Evolutionary conservation across 2,797 vertebrate species (phyloP).

Genomic region (Malurus leucopterus): DNA sequence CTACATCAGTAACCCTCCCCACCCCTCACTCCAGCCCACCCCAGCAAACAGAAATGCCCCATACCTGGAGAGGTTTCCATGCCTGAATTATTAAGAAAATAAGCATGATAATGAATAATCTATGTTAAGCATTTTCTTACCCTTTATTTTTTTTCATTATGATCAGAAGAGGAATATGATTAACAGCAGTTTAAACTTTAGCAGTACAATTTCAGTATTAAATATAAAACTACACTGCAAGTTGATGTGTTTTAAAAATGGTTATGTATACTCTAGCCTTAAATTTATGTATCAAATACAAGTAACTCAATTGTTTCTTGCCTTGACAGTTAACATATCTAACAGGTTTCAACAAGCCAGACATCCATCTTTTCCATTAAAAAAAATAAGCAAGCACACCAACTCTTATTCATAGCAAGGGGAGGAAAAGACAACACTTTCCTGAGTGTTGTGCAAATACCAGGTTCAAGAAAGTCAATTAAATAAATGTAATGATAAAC

Average conservation of each 20-base stretch:
- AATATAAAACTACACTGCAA: conserved; percentile 69
- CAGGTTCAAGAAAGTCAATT: conserved; percentile 37
- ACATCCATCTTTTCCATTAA: conserved; percentile 64
- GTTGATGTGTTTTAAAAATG: conserved; percentile 67
- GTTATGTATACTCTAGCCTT: conserved; percentile 64
- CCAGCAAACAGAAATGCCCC: neutral
- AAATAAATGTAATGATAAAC: conserved; percentile 46
- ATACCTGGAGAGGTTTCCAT: neutral
- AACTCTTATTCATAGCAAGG: conserved; percentile 52
- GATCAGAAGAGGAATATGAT: conserved; percentile 67
- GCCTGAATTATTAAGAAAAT: conserved; percentile 53
- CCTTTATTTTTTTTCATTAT: conserved; percentile 69
- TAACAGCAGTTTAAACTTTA: conserved; percentile 66
- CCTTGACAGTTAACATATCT: conserved; percentile 62
- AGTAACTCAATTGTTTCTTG: conserved; percentile 55
- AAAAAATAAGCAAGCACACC: conserved; percentile 61
- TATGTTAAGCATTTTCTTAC: conserved; percentile 67
- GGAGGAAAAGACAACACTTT: conserved; percentile 57
- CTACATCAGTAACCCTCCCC: neutral
- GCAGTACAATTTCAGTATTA: conserved; percentile 69
- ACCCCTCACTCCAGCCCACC: neutral
- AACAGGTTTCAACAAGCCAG: conserved; percentile 59
- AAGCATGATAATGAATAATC: conserved; percentile 64
- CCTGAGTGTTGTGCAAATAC: conserved; percentile 57
- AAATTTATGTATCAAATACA: conserved; percentile 66